A percentile compares a stretch with the other conserved stretches of the same genome.
phyloP scores from a whole-genome alignment of 2,888 invertebrate species.

The Theretra japonica region DNA sequence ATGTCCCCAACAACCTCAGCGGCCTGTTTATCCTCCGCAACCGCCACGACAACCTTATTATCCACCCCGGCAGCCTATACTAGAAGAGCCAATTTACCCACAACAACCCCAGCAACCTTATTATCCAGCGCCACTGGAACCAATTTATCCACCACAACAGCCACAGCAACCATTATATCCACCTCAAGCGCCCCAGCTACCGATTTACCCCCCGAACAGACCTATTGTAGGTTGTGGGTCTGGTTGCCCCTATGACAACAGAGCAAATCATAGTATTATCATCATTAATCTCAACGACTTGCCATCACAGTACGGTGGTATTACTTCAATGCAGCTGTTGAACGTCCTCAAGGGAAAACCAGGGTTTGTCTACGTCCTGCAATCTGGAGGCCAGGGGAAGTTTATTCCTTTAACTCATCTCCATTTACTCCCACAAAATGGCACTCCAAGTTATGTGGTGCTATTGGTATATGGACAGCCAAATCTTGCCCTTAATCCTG shows the following conservation, averaged over 20 bases:
- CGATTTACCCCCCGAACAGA: not conserved
- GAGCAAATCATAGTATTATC: conserved; percentile 16
- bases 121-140: not conserved
- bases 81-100: not conserved
- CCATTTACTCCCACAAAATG: conserved; percentile 9
- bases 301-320: not conserved
- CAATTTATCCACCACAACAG: not conserved
- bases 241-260: not conserved
- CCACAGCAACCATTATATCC: not conserved
- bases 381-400: conserved; percentile 22
- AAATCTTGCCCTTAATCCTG: not conserved
- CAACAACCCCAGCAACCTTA: not conserved
- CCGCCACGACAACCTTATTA: not conserved
- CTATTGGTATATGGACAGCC: conserved; percentile 4
- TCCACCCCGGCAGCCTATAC: not conserved
- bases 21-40: not conserved
- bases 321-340: not conserved
- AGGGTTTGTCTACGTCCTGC: conserved; percentile 23
- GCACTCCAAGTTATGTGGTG: conserved; percentile 15
- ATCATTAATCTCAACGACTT: conserved; percentile 21
- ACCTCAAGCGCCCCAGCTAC: not conserved
- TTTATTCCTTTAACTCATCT: conserved; percentile 17
- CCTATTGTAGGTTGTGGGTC: not conserved
- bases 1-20: not conserved
- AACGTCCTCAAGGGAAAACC: conserved; percentile 14